phyloP scores from a whole-genome alignment of 2,113 vertebrate species.

The Psittacula cyanocephala region DNA sequence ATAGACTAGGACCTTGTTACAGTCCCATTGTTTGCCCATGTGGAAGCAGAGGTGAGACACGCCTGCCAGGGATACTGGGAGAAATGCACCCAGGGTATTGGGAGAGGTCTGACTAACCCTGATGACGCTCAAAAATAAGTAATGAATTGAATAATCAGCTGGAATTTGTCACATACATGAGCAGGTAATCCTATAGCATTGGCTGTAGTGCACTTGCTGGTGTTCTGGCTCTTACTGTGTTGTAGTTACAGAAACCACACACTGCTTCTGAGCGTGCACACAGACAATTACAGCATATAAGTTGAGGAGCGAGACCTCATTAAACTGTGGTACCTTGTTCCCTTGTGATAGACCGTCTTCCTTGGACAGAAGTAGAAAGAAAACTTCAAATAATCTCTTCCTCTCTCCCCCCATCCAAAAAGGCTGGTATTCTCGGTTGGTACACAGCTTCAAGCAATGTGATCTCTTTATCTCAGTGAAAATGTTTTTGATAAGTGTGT shows the following conservation, averaged over 20 bases:
- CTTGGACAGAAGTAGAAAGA: not conserved
- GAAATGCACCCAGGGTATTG: accelerated
- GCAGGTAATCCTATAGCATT: not conserved
- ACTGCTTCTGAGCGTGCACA: not conserved
- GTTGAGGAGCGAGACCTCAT: not conserved
- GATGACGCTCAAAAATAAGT: not conserved
- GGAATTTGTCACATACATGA: not conserved
- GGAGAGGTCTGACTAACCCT: not conserved
- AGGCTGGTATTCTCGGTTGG: not conserved
- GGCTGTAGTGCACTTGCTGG: not conserved
- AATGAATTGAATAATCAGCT: not conserved
- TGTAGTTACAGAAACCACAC: accelerated
- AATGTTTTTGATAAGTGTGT: not conserved
- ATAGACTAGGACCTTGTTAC: not conserved
- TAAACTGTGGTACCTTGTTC: not conserved
- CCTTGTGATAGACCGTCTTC: not conserved
- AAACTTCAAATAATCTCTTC: not conserved
- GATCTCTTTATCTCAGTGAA: not conserved
- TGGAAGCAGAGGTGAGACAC: not conserved
- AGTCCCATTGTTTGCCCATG: not conserved
- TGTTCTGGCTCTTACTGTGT: not conserved
- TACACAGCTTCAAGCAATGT: not conserved
- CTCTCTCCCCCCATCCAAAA: not conserved
- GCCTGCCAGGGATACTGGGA: not conserved
- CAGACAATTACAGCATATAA: not conserved